Evolutionary conservation across 2,797 vertebrate species (phyloP).

Genomic region (Dallia pectoralis): DNA sequence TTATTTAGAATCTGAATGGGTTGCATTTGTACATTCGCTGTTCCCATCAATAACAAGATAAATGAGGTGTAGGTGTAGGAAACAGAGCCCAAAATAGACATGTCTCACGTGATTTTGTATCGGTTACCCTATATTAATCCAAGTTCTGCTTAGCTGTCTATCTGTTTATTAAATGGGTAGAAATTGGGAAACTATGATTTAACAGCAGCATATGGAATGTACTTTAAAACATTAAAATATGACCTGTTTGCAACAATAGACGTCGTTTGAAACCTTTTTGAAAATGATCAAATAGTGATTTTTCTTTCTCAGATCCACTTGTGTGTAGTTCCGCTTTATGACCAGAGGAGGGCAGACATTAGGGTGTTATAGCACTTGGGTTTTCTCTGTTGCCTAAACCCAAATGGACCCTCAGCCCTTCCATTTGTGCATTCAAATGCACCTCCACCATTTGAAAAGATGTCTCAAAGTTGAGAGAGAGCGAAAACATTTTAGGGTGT

Average conservation of each 20-base stretch:
- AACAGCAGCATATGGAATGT: background rate
- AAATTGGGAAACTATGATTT: background rate
- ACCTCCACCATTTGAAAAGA: too few species aligned
- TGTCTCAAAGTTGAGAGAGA: too few species aligned
- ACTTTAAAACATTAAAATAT: background rate
- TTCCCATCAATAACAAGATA: conserved; percentile 33
- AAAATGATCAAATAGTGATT: background rate
- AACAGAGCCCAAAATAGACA: conserved; percentile 31
- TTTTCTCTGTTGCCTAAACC: background rate
- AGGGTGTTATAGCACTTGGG: background rate
- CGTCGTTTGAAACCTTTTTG: background rate
- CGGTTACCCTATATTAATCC: background rate
- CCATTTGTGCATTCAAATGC: too few species aligned
- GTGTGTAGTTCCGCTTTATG: background rate
- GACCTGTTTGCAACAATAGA: background rate
- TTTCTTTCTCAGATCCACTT: background rate
- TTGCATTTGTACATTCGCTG: conserved; percentile 11
- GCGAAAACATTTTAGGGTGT: too few species aligned
- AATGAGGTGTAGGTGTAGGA: conserved; percentile 32
- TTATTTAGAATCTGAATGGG: background rate
- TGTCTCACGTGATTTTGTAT: background rate
- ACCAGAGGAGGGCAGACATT: background rate
- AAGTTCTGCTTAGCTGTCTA: background rate
- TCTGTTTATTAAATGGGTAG: background rate
- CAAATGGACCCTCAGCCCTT: background rate